Evolutionary conservation across 2,797 vertebrate genomes (phyloP), one percentile per base, ranked within the genome.

Genomic region (Arnoldichthys spilopterus): DNA sequence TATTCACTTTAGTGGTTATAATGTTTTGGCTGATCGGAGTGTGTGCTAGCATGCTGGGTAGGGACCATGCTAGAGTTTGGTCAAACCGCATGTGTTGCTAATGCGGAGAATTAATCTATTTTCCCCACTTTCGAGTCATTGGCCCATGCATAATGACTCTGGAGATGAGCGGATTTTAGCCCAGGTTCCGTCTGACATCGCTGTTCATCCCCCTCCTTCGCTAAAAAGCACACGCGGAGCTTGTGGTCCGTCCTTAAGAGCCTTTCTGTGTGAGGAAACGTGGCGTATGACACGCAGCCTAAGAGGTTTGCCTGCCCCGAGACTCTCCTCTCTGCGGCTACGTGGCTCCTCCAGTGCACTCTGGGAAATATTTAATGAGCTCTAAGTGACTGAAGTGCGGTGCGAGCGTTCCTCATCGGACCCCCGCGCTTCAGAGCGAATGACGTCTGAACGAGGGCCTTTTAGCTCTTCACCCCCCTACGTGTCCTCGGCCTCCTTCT

Each of bases 371-470:
- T 93, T 93, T 94, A 89, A 94, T 93, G 91, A 93, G 89, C 85
- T 87, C 89, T 93, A 94, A 94, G 92, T 94, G 92, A 91, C 92
- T 93, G 90, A 93, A 94, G 91, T 90, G 91, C 64, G 85, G 89
- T 83, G 88, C 87, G 89, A 87, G 89, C 89, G 90, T 92, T 92
- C 90, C 90, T 83, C 81, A 85, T 83, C 86, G 88, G 87, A 90
- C 88, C 89, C 90, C 90, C 88, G 85, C 87, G 89, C 90, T 92
- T 91, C 91, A 91, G 92, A 92, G 89, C 84, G 88, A 87, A 87
- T 80, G 82, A 87, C 87, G 87, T 78, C 77, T 70, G 86, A 81
- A 78, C 82, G 67, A 84, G 79, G 53, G 76, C 77, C 72, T 84
- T 85, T 86, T 82, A 78, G 80, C 78, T 76, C 49, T n/a, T n/a